A percentile compares a stretch with the other conserved stretches of the same genome.
phyloP scores from a whole-genome alignment of 2,113 vertebrate species.

The Mus pahari region DNA sequence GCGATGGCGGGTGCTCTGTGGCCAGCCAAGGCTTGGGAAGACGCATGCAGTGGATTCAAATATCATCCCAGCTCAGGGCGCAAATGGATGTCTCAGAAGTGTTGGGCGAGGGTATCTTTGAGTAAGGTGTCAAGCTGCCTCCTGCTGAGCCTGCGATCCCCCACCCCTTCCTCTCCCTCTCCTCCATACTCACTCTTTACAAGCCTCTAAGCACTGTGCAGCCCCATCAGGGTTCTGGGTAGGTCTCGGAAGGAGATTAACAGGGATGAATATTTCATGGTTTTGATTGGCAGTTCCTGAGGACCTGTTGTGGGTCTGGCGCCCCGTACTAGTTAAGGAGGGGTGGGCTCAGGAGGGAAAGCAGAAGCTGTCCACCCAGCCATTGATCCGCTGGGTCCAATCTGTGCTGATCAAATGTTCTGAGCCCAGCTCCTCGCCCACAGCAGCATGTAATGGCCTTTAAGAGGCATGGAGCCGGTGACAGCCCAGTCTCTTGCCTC shows the following conservation, averaged over 20 bases:
- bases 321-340: constrained; percentile 85
- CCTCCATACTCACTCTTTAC: constrained; percentile 71
- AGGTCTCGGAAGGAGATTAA: constrained; percentile 86
- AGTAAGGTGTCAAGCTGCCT: not conserved
- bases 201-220: constrained; percentile 78
- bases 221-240: constrained; percentile 81
- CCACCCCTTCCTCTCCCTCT: constrained; percentile 56
- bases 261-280: constrained; percentile 90
- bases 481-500: constrained; percentile 45
- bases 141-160: constrained; percentile 34
- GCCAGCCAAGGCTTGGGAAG: too few relatives aligned
- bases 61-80: not conserved
- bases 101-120: not conserved
- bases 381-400: constrained; percentile 84
- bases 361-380: constrained; percentile 74
- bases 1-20: fast-evolving
- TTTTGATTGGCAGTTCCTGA: constrained; percentile 87
- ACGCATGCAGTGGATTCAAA: fast-evolving
- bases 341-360: constrained; percentile 38
- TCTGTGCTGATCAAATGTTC: constrained; percentile 71
- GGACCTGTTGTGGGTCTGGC: constrained; percentile 88
- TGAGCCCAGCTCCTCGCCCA: constrained; percentile 70
- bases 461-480: constrained; percentile 78
- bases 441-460: constrained; percentile 84
- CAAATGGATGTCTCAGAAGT: not conserved